Evolutionary conservation across 2,888 invertebrate genomes (phyloP).

Genomic region (Cerastoderma edule): DNA sequence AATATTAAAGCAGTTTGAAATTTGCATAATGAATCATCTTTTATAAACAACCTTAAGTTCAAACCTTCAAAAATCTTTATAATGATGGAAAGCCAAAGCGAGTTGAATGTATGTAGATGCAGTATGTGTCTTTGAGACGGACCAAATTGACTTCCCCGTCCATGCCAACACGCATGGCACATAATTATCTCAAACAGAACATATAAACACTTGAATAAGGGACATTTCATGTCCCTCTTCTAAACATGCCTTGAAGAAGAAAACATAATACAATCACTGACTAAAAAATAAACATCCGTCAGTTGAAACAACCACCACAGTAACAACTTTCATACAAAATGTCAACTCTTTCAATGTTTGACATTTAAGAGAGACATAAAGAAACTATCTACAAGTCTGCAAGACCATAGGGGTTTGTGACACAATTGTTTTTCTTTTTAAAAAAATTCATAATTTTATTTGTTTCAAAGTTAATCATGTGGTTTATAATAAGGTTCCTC

Average conservation of each 20-base stretch:
- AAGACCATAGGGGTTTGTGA: too few relatives aligned
- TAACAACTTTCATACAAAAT: constrained; percentile 27
- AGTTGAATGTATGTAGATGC: background rate
- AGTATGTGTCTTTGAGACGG: background rate
- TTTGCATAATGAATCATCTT: too few relatives aligned
- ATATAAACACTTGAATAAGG: constrained; percentile 33
- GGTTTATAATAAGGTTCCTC: too few relatives aligned
- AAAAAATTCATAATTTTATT: too few relatives aligned
- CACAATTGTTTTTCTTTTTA: too few relatives aligned
- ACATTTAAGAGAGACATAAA: constrained; percentile 21
- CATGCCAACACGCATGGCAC: background rate
- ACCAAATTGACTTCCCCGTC: background rate
- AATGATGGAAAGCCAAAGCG: too few relatives aligned
- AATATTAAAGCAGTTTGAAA: too few relatives aligned
- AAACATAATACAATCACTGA: constrained; percentile 21
- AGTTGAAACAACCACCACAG: constrained; percentile 24
- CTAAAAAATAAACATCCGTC: constrained; percentile 38
- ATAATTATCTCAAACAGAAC: constrained; percentile 16
- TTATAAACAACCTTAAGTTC: too few relatives aligned
- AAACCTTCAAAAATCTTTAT: too few relatives aligned
- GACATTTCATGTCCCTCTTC: constrained; percentile 67
- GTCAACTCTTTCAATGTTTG: constrained; percentile 24
- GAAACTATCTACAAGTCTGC: constrained; percentile 17
- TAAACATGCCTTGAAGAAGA: constrained; percentile 5
- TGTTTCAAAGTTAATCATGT: too few relatives aligned